Conservation (phyloP, 2,797 vertebrate genomes). For the Salmo trutta region DNA sequence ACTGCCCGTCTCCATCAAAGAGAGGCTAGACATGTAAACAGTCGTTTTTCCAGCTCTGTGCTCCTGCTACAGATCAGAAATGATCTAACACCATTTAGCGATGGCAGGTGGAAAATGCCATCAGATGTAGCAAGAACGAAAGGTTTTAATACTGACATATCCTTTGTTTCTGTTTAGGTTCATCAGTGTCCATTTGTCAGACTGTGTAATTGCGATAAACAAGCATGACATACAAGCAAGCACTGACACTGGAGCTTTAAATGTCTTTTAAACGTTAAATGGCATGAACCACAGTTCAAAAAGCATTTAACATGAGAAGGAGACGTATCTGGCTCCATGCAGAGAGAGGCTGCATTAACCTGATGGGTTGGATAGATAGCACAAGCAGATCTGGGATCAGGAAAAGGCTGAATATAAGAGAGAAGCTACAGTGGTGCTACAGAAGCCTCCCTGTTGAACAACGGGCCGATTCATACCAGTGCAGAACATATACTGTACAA, state of each 20-base stretch:
- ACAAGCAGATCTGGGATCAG: neutral
- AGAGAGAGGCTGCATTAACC: no score
- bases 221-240: neutral
- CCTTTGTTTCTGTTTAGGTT: neutral
- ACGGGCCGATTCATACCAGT: neutral
- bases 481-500: neutral
- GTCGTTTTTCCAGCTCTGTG: slow-evolving; percentile 14
- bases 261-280: neutral
- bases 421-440: neutral
- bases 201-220: neutral
- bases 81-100: no score
- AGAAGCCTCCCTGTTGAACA: neutral
- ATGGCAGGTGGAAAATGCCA: neutral
- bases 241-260: neutral
- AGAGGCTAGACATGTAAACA: slow-evolving; percentile 23
- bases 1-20: slow-evolving; percentile 9
- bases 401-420: neutral
- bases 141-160: neutral
- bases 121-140: neutral
- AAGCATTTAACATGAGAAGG: neutral
- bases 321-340: neutral
- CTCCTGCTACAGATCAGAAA: no score
- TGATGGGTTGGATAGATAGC: no score
- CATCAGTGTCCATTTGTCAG: neutral
- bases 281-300: neutral